Base-by-base conservation (phyloP, 2,888 invertebrate species). In the Kuschelorhynchus macadamiae region DNA sequence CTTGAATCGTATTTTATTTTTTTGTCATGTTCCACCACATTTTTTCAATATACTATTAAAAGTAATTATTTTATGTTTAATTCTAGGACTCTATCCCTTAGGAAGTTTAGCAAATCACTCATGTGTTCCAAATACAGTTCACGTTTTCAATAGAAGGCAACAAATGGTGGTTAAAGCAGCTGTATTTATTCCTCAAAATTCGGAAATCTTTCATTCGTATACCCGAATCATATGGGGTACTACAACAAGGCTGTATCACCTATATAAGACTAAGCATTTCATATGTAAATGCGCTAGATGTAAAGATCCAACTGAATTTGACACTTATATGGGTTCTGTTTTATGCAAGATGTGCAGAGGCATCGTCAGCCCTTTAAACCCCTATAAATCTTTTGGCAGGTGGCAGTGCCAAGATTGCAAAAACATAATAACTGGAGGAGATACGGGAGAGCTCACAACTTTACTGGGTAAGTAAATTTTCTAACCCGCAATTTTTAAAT, bases 151-250 rank as follows among this genome's bases (percentile, higher is more conserved):
- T 74, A 79, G 78, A 0, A 81, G 87, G 39, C 85, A 85, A 56
- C 84, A 85, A 74, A 88, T 92, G 87, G 84, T 87, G 21, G 86
- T 90, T 0, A 87, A 85, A 77, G 89, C 91, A 1, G 84, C 87
- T 0, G 85, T 85, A 62, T 83, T 85, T 5, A 91, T 92, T 67
- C 79, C 81, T 47, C 85, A 86, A 62, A 89, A 89, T 17, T 80
- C 86, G 8, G 91, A 92, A 82, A 86, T 92, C 69, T 88, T 88
- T 50, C 87, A 89, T 53, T 87, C 88, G 44, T 92, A 92, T 76
- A 86, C 90, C 0, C 87, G 89, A 63, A 75, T 88, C 18, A 81
- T 91, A 44, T 92, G 92, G 92, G 89, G 89, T 33, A 92, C 91
- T 0, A 84, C 87, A 2, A 86, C 88, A 11, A 85, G 92, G 59